These are phyloP conservation scores for Drosophila paulistorum DNA, from an alignment of 1,140 invertebrate species.

Conservation along the genomic window DNA sequence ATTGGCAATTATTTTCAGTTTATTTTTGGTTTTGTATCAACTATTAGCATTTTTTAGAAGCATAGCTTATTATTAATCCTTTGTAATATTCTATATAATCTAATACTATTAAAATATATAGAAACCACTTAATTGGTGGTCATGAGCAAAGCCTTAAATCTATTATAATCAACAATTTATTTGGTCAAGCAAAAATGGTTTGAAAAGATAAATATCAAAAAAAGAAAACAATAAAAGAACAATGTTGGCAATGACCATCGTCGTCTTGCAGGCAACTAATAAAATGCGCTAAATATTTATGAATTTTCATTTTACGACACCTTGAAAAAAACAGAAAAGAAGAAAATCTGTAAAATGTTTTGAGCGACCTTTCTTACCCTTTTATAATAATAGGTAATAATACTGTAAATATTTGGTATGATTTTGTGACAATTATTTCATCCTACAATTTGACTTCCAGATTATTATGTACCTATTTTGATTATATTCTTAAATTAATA, in stretches of 20 bases:
- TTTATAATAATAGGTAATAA: no score
- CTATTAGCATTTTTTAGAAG: not conserved
- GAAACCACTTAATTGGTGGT: not conserved
- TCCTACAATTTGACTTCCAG: no score
- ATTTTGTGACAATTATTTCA: no score
- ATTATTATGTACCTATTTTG: not conserved
- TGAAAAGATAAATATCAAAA: no score
- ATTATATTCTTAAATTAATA: no score
- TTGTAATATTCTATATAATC: not conserved
- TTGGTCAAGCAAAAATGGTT: no score
- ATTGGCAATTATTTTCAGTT: no score
- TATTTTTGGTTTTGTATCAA: no score
- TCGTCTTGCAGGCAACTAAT: conserved; percentile 52
- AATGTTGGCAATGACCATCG: conserved; percentile 33
- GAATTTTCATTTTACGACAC: conserved; percentile 77
- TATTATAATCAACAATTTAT: conserved; percentile 7
- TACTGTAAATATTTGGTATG: no score
- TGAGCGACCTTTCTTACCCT: not conserved
- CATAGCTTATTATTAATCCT: not conserved
- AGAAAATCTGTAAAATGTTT: not conserved
- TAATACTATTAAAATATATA: not conserved
- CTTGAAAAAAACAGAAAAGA: conserved; percentile 44
- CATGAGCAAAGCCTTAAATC: not conserved
- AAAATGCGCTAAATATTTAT: conserved; percentile 79
- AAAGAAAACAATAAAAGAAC: conserved; percentile 23